phyloP scores from a whole-genome alignment of 2,797 vertebrate genomes.

The Takifugu ocellatus region DNA sequence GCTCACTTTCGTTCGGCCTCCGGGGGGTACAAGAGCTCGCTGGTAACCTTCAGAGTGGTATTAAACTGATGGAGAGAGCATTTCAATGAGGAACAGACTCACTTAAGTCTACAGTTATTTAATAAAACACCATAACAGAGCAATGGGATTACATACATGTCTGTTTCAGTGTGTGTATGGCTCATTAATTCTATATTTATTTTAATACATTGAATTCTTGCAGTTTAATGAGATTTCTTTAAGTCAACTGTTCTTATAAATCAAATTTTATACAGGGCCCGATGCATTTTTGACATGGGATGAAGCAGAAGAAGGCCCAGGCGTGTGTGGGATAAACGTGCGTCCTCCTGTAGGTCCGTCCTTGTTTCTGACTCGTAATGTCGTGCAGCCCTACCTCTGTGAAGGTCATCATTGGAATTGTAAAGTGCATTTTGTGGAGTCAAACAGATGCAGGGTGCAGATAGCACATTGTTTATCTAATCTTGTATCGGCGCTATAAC shows the following conservation, averaged over 20 bases:
- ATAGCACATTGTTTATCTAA: conserved; percentile 77
- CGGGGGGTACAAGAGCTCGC: conserved; percentile 42
- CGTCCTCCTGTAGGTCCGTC: conserved; percentile 31
- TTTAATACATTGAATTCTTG: conserved; percentile 32
- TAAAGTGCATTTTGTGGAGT: conserved; percentile 72
- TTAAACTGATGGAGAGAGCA: conserved; percentile 51
- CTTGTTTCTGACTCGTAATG: conserved; percentile 32
- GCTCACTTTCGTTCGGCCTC: conserved; percentile 58
- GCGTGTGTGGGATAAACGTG: conserved; percentile 18
- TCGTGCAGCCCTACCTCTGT: conserved; percentile 19
- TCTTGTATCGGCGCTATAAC: conserved; percentile 77
- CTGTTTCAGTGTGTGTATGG: conserved; percentile 11
- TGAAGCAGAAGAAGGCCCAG: conserved; percentile 9
- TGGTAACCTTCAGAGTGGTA: conserved; percentile 53
- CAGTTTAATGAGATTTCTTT: conserved; percentile 12
- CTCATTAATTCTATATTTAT: conserved; percentile 35
- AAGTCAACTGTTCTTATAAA: conserved; percentile 10
- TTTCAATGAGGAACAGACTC: conserved; percentile 52
- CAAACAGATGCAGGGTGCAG: conserved; percentile 71
- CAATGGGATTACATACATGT: not conserved
- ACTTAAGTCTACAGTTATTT: conserved; percentile 22
- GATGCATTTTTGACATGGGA: conserved; percentile 27
- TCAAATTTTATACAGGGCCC: conserved; percentile 6
- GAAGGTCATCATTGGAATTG: conserved; percentile 79
- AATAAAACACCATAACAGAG: conserved; percentile 22